Evolutionary conservation across 2,113 vertebrate genomes (phyloP), one percentile per base, ranked within the genome.

Genomic region (Rhagologus leucostigma): DNA sequence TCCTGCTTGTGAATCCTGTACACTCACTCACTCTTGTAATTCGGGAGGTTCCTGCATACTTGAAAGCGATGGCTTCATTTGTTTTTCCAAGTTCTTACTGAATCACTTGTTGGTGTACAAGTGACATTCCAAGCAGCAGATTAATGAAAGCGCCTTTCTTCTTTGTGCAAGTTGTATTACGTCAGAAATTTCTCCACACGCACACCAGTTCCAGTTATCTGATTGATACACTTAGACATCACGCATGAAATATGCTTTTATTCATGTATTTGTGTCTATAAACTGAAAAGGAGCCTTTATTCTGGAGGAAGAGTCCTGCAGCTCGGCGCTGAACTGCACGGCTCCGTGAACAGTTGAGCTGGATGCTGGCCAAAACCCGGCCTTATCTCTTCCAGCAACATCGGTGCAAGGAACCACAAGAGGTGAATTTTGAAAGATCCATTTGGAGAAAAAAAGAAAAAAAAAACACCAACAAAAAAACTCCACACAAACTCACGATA

Each of bases 221-320:
- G 96, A 95, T 94, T 96, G 96, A 97, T 97, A 78, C 52, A 93
- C 90, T 95, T 87, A 33, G 94, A 96, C 90, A 92, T 96, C 94
- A 96, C 46, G n/a, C 95, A 97, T 87, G 96, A 96, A 97, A 94
- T 91, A 91, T 96, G 95, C 93, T 84, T 95, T 96, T 96, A 91
- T 96, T 94, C 90, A 2, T 35, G 75, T 81, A 39, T 85, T 96
- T 96, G 88, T 95, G 95, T 84, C 96, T 86, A 0, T 78, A 91
- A 94, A 79, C 73, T 96, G 93, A 97, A 96, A 95, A 94, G 94
- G 85, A 90, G 52, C 76, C 82, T 96, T 97, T 94, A 83, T 96
- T 94, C 92, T 68, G 68, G 77, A 88, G 85, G 96, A 94, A 96
- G 90, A 93, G 81, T 60, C 93, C 83, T 65, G 94, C 79, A 74